These are phyloP conservation scores for Benthosema pterotum DNA, from an alignment of 2,797 vertebrate species.

Conservation along the genomic window DNA sequence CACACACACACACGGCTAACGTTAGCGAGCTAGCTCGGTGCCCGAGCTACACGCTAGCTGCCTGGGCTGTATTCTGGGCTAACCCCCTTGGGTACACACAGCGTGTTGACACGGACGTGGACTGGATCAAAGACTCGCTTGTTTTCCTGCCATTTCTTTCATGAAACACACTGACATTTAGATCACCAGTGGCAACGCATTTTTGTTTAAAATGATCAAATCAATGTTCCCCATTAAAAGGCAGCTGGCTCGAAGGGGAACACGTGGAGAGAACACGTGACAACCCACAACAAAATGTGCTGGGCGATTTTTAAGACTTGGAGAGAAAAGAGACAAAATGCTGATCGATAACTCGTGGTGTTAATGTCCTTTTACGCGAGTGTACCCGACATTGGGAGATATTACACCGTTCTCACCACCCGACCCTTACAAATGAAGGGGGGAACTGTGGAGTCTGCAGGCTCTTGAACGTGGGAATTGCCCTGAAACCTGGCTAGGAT, in stretches of 20 bases:
- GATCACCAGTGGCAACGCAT: neutral
- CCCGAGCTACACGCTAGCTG: neutral
- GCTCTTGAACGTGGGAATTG: too few relatives aligned
- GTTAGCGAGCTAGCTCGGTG: neutral
- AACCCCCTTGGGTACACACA: slow-evolving; percentile 6
- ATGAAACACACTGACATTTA: fast-evolving
- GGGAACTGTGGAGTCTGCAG: too few relatives aligned
- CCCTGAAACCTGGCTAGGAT: slow-evolving; percentile 22
- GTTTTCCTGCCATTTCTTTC: fast-evolving
- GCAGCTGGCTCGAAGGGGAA: slow-evolving; percentile 62
- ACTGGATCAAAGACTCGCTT: neutral
- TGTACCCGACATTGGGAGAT: too few relatives aligned
- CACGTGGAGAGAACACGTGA: slow-evolving; percentile 82
- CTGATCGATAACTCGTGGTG: neutral
- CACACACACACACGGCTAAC: neutral
- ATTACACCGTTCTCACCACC: too few relatives aligned
- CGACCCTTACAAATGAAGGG: too few relatives aligned
- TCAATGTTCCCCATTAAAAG: slow-evolving; percentile 42
- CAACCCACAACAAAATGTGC: slow-evolving; percentile 68
- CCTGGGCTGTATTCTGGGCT: neutral
- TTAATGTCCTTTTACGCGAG: neutral
- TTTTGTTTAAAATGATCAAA: slow-evolving; percentile 11
- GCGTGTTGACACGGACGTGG: slow-evolving; percentile 28
- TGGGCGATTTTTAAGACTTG: slow-evolving; percentile 18
- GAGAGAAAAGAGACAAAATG: slow-evolving; percentile 26